Evolutionary conservation across 2,113 vertebrate species (phyloP), one percentile per base, ranked within the genome.

Genomic region (Hemiscyllium ocellatum): DNA sequence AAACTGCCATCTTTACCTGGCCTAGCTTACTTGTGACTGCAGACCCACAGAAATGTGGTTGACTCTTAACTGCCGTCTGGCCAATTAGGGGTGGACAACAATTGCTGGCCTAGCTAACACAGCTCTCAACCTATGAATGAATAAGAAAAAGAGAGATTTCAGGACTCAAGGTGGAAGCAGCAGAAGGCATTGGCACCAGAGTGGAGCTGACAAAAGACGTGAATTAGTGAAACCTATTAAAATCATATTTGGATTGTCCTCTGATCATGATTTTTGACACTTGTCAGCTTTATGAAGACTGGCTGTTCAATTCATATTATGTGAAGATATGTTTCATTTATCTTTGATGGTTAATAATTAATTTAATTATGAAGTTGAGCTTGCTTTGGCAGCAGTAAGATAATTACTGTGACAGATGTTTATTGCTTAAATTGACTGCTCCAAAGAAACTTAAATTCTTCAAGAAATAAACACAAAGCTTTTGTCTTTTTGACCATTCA

Each of bases 361-460:
- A 24, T 47, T 94, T 69, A 42, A n/a, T 94, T 72, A 52, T 95
- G 42, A 95, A 76, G 69, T 76, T 95, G 94, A 76, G 72, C 69
- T 95, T 6, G 26, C 93, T 72, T 95, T 95, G 94, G 69, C 94
- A 76, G 26, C 47, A 76, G 12, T 52, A 72, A 69, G 24, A 10
- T 76, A 47, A 95, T 76, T 72, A 42, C 68, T 52, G 42, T 76
- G 69, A 72, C 66, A 70, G 69, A 76, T 50, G 69, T 76, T 72
- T 24, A 76, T 72, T 72, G 69, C 42, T 33, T 29, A 29, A 52
- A 72, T 70, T 8, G 47, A 52, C 68, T 70, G 94, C 22, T 70
- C n/a, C 69, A 95, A 95, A 69, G 69, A 95, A 94, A 70, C 93
- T 69, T 22, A 94, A 94, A 72, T 72, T 42, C 47, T 76, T 72